Evolutionary conservation across 2,113 vertebrate genomes (phyloP).

Genomic region (Falco punctatus): DNA sequence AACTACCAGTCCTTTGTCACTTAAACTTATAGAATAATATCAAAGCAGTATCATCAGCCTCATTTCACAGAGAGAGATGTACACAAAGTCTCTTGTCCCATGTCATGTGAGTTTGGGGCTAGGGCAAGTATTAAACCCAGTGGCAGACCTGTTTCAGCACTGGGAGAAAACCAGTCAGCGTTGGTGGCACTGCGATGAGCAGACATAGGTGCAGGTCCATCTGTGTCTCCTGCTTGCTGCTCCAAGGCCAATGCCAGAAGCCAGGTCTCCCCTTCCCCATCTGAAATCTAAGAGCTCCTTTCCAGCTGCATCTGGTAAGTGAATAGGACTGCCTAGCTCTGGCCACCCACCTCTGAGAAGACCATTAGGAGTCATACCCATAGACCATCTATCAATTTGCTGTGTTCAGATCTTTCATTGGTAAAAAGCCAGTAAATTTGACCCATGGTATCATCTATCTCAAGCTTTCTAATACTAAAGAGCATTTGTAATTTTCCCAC

Average conservation of each 20-base stretch:
- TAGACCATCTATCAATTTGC: neutral
- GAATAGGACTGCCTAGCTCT: neutral
- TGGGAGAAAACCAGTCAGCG: fast-evolving
- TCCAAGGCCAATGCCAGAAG: neutral
- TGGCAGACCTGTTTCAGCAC: neutral
- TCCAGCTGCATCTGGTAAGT: neutral
- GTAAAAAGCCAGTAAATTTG: neutral
- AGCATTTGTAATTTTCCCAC: neutral
- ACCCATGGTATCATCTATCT: neutral
- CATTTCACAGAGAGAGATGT: neutral
- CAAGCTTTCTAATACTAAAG: neutral
- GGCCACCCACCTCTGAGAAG: neutral
- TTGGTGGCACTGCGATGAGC: fast-evolving
- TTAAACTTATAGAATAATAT: neutral
- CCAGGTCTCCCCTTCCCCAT: neutral
- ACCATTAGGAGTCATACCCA: neutral
- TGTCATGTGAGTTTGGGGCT: neutral
- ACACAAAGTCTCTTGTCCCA: neutral
- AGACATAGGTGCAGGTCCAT: fast-evolving
- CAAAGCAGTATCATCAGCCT: neutral
- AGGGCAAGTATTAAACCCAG: neutral
- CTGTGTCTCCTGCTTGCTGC: fast-evolving
- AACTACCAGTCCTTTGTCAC: neutral
- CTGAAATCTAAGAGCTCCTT: neutral
- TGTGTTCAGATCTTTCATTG: neutral